phyloP scores from a whole-genome alignment of 2,113 vertebrate species.

The Calidris pygmaea region DNA sequence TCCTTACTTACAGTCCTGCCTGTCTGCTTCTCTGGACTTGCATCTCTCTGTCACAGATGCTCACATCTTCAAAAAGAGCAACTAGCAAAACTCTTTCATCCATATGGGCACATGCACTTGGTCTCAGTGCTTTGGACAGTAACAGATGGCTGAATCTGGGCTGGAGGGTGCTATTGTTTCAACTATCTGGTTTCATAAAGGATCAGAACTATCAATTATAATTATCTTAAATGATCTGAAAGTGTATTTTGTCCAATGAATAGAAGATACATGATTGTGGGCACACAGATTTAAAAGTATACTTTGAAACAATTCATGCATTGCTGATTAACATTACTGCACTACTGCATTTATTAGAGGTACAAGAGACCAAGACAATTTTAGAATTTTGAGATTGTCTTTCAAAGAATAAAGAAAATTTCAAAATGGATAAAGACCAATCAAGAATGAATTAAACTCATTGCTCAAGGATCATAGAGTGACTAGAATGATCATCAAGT shows the following conservation, averaged over 20 bases:
- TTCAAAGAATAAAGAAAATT: neutral
- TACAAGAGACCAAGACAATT: neutral
- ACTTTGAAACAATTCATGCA: neutral
- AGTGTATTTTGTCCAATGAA: neutral
- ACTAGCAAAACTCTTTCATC: neutral
- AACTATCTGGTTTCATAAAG: neutral
- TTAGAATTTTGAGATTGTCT: neutral
- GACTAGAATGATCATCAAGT: neutral
- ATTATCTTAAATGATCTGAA: neutral
- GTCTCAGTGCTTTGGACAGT: neutral
- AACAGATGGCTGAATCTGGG: neutral
- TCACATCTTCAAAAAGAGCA: neutral
- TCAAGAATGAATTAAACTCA: neutral
- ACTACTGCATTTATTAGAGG: neutral
- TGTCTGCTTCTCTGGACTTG: neutral
- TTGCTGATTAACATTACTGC: neutral
- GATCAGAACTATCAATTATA: accelerated
- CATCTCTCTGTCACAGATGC: neutral
- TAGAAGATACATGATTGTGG: neutral
- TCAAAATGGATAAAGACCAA: neutral
- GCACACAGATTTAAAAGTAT: neutral
- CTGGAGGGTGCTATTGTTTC: neutral
- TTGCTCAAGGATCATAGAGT: neutral
- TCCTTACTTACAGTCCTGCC: neutral
- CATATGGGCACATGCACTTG: neutral